A percentile compares a stretch with the other conserved stretches of the same genome.
Conservation (phyloP, 1,140 invertebrate species). For the Cecropterus lyciades region DNA sequence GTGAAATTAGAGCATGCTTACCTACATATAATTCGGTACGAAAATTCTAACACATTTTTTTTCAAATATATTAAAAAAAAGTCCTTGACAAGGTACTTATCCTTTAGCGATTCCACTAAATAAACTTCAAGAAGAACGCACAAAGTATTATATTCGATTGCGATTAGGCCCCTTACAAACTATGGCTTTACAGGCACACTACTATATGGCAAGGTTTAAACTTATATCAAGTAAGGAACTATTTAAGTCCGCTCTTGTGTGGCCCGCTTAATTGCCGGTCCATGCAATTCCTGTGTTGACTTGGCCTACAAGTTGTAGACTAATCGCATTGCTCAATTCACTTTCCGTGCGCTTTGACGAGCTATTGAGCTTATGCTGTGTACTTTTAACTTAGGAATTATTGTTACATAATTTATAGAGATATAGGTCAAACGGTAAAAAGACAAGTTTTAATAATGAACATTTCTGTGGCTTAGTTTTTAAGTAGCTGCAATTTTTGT, state of each 20-base stretch:
- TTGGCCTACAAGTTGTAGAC: constrained; percentile 19
- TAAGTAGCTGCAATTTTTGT: no score
- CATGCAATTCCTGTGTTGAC: constrained; percentile 13
- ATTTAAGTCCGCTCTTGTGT: constrained; percentile 3
- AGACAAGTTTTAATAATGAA: no score
- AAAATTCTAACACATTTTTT: no score
- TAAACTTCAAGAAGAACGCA: neutral
- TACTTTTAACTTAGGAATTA: constrained; percentile 3
- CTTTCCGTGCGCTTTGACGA: constrained; percentile 12
- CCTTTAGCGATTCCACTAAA: neutral
- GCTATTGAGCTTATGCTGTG: neutral
- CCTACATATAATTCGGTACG: no score
- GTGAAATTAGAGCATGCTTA: no score
- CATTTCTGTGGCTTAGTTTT: no score
- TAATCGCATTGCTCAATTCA: constrained; percentile 10
- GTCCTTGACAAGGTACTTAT: no score
- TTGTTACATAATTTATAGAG: neutral
- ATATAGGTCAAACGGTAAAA: neutral
- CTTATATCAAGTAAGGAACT: neutral
- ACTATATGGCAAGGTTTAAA: neutral
- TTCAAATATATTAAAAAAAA: no score
- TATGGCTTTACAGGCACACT: neutral
- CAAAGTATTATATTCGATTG: neutral
- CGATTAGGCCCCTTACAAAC: neutral
- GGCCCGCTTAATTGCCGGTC: constrained; percentile 13